Base-by-base conservation (phyloP, 1,140 invertebrate genomes). In the Chymomyza costata region DNA sequence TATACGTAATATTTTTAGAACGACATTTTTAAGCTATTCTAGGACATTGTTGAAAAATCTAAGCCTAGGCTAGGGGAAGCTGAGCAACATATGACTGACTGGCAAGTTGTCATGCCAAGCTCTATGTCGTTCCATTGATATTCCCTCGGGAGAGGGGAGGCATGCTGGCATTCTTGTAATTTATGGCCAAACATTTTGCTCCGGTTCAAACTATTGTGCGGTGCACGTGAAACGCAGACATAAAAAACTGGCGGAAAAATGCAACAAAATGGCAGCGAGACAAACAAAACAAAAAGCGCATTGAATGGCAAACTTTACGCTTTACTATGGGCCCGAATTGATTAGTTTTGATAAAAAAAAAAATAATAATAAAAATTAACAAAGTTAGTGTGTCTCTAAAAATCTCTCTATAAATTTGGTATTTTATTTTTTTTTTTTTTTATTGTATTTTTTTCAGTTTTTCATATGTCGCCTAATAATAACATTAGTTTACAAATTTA, bases 131-230 rank as follows among this genome's bases (percentile, higher is more conserved):
- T n/a, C n/a, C n/a, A n/a, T n/a, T n/a, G n/a, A n/a, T n/a, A n/a
- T n/a, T n/a, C n/a, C n/a, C n/a, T n/a, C n/a, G n/a, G n/a, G n/a
- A n/a, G n/a, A n/a, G n/a, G n/a, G n/a, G n/a, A n/a, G 49, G 60
- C 50, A 60, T 46, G 47, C 45, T 34, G 32, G 32, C 6, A 34
- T 34, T 34, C 37, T 31, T 68, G 71, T 80, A 65, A 80, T 80
- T 80, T 80, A 80, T 73, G 53, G 55, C 49, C 74, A 80, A 73
- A 73, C 64, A 80, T 80, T 80, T 80, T 68, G 34, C 73, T 50
- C 25, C 30, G 45, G 44, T 31, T 56, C 43, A 47, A 63, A 55
- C 63, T 56, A 80, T 78, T 78, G 73, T 78, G 67, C 67, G 51
- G 63, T 56, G 66, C 44, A 53, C 67, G 67, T 53, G 63, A 54